These are phyloP conservation scores for Danio jaintianensis DNA, from an alignment of 2,797 vertebrate genomes.

Conservation along the genomic window DNA sequence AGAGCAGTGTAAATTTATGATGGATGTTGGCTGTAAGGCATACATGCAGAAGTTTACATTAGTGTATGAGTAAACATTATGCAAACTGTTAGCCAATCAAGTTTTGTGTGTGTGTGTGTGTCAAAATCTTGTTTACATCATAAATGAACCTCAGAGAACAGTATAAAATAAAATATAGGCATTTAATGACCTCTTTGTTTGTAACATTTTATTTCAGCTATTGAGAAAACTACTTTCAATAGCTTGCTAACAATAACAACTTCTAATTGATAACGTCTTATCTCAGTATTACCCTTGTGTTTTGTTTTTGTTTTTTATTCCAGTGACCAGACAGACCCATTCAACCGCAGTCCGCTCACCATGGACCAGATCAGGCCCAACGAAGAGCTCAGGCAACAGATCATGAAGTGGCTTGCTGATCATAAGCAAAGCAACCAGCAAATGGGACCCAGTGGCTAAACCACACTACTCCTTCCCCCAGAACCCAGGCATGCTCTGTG, in stretches of 20 bases:
- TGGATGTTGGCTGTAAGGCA: no score
- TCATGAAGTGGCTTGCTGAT: constrained; percentile 91
- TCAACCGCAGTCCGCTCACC: constrained; percentile 97
- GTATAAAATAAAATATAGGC: no score
- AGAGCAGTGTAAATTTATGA: no score
- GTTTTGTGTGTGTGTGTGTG: no score
- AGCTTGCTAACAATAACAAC: neutral
- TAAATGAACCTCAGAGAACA: no score
- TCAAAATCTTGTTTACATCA: no score
- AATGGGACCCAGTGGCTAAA: constrained; percentile 83
- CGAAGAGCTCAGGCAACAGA: constrained; percentile 93
- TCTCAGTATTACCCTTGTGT: constrained; percentile 15
- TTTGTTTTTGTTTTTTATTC: constrained; percentile 51
- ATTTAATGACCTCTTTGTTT: no score
- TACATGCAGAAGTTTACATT: no score
- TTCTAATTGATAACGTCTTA: neutral
- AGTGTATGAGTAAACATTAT: no score
- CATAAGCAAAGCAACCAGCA: constrained; percentile 88
- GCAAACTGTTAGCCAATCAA: no score
- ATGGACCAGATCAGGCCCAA: constrained; percentile 99
- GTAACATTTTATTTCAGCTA: neutral
- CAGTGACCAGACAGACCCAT: constrained; percentile 98
- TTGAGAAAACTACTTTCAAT: neutral
- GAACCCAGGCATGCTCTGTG: constrained; percentile 41
- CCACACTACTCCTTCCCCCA: constrained; percentile 26